Base-by-base conservation (phyloP, 2,113 vertebrate genomes). In the Sturnus vulgaris region DNA sequence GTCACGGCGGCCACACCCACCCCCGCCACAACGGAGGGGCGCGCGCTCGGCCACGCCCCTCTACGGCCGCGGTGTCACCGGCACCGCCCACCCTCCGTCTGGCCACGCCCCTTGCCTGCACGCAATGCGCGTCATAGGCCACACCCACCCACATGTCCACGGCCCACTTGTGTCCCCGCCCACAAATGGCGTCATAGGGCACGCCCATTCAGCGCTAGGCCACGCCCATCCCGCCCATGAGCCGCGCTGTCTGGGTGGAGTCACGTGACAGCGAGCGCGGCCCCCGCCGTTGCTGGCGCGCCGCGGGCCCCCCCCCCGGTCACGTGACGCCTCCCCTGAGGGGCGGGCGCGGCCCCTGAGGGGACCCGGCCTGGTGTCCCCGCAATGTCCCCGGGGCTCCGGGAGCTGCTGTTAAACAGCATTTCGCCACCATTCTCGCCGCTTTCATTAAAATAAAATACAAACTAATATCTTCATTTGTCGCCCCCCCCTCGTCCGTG, bases 211-310 rank as follows among this genome's bases (percentile, higher is more conserved):
- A 49, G 6, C 15, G 6, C 42, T 15, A 7, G 5, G 7, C 42
- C 61, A 4, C 37, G 46, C 83, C 61, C 17, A 2, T 2, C 5
- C 37, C 6, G 16, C 5, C 30, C 35, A 4, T 1, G 3, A 18
- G 3, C 3, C 0, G 20, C 25, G 5, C 20, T 1, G 10, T 0
- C 10, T 6, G 24, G 1, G 0, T 1, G 8, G 2, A 5, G 7
- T n/a, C 82, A 85, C 82, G 81, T 53, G 68, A 55, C 57, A 11
- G 13, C 10, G 21, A 4, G 33, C 39, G 27, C 47, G 27, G 47
- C 4, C 68, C 68, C 68, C 47, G 66, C 80, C 56, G 20, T 1
- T 6, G 20, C 40, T 12, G 39, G 11, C 49, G 31, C 49, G 76
- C 63, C 33, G 21, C 25, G n/a, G n/a, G 2, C n/a, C 40, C 27